A percentile compares a stretch with the other conserved stretches of the same genome.
Conservation (phyloP, 2,797 vertebrate species). For the Karalla daura region DNA sequence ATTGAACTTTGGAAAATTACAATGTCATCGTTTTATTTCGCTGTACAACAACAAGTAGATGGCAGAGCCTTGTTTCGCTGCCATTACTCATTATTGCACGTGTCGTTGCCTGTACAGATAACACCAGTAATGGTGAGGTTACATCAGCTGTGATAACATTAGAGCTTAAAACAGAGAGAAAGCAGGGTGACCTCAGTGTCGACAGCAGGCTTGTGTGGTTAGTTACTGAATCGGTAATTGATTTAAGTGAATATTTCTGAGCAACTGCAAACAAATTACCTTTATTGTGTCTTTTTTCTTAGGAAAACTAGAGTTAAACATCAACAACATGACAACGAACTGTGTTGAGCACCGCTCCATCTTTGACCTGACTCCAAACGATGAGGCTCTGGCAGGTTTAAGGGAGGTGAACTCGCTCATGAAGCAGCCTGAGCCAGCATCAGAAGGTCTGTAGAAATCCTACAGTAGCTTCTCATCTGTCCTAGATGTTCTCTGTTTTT, state of each 20-base stretch:
- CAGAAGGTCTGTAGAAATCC: conserved; percentile 36
- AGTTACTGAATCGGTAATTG: background rate
- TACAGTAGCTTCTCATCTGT: background rate
- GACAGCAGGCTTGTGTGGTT: conserved; percentile 1
- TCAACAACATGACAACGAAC: conserved; percentile 63
- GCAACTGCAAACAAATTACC: background rate
- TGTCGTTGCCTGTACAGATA: conserved; percentile 27
- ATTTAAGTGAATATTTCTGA: background rate
- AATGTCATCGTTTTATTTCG: background rate
- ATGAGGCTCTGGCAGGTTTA: conserved; percentile 66
- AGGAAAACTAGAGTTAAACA: conserved; percentile 8
- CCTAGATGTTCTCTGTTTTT: background rate
- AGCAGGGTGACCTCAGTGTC: background rate
- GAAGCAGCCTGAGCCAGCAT: conserved; percentile 21
- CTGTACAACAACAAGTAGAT: too few species aligned
- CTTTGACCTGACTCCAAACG: conserved; percentile 71
- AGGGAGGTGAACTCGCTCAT: conserved; percentile 66
- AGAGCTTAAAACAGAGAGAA: background rate
- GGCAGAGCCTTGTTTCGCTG: background rate
- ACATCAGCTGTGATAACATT: conserved; percentile 18
- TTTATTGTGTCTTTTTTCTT: background rate
- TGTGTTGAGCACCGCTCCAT: conserved; percentile 56
- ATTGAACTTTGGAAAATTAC: background rate
- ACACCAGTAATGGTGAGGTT: background rate
- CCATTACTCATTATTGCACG: conserved; percentile 1